A percentile compares a stretch with the other conserved stretches of the same genome.
These are phyloP conservation scores for Sturnus vulgaris DNA, from an alignment of 2,113 vertebrate species.

Conservation along the genomic window DNA sequence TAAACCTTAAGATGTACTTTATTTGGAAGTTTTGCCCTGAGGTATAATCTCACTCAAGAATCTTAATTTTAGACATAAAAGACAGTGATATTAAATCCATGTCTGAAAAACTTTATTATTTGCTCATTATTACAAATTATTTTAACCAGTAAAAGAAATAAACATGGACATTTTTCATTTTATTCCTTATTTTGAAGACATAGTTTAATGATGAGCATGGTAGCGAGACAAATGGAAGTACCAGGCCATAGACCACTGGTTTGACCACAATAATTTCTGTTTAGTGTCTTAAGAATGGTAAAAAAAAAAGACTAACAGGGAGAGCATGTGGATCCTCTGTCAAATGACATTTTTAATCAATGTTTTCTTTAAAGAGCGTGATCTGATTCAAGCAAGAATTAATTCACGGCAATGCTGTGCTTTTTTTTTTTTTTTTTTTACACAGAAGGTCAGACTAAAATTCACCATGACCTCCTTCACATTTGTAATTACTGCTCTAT, in stretches of 20 bases:
- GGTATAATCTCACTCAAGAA: not conserved
- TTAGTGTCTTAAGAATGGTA: not conserved
- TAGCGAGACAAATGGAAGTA: not conserved
- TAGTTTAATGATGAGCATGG: not conserved
- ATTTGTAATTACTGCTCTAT: slow-evolving; percentile 20
- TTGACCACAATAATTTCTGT: not conserved
- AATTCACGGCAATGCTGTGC: not conserved
- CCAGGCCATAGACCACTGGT: not conserved
- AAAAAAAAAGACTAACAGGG: not conserved
- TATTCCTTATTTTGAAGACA: not conserved
- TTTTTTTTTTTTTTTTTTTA: not conserved
- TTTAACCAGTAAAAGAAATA: not conserved
- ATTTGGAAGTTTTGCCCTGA: not conserved
- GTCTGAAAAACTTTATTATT: not conserved
- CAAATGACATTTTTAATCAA: not conserved
- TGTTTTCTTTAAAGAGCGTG: not conserved
- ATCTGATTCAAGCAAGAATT: slow-evolving; percentile 10
- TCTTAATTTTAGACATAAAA: not conserved
- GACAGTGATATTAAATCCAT: not conserved
- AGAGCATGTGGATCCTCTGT: not conserved
- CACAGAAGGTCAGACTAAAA: not conserved
- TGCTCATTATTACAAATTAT: not conserved
- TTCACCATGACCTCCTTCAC: not conserved
- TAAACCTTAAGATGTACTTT: not conserved
- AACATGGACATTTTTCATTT: not conserved